Percentiles rank a stretch among this genome's conserved stretches.
phyloP scores from a whole-genome alignment of 1,140 invertebrate genomes.

The Pogonomyrmex barbatus region DNA sequence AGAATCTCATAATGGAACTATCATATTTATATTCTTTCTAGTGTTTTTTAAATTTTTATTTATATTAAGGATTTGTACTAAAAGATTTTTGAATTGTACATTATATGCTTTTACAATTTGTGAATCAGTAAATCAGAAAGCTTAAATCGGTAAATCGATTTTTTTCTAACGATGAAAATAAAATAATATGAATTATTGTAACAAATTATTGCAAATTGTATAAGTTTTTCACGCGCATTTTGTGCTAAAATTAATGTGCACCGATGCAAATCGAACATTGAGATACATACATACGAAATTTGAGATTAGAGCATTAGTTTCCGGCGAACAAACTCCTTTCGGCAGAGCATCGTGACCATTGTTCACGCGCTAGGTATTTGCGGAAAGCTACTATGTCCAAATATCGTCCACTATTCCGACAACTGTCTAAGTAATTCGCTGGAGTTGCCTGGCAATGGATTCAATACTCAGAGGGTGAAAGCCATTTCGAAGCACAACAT shows the following conservation, averaged over 20 bases:
- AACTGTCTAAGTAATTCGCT: constrained; percentile 70
- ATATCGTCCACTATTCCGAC: constrained; percentile 65
- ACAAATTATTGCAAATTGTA: background rate
- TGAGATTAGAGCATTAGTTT: constrained; percentile 56
- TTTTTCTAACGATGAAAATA: background rate
- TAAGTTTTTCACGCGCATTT: constrained; percentile 22
- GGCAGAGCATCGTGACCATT: constrained; percentile 50
- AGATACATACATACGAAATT: constrained; percentile 54
- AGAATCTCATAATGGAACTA: background rate
- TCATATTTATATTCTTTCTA: background rate
- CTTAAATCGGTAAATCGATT: background rate
- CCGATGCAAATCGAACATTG: constrained; percentile 12
- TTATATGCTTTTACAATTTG: background rate
- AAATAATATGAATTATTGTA: background rate
- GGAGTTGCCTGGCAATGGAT: constrained; percentile 34
- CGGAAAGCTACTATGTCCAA: constrained; percentile 38
- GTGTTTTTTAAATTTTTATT: background rate
- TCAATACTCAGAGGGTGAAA: constrained; percentile 12
- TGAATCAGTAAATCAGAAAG: background rate
- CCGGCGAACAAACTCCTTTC: constrained; percentile 43
- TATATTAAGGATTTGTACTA: background rate
- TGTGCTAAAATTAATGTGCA: background rate
- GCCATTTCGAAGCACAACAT: background rate
- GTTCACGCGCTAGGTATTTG: constrained; percentile 66
- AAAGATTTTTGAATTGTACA: background rate